Evolutionary conservation across 2,888 invertebrate genomes (phyloP).

Genomic region (Nymphalis c-album): DNA sequence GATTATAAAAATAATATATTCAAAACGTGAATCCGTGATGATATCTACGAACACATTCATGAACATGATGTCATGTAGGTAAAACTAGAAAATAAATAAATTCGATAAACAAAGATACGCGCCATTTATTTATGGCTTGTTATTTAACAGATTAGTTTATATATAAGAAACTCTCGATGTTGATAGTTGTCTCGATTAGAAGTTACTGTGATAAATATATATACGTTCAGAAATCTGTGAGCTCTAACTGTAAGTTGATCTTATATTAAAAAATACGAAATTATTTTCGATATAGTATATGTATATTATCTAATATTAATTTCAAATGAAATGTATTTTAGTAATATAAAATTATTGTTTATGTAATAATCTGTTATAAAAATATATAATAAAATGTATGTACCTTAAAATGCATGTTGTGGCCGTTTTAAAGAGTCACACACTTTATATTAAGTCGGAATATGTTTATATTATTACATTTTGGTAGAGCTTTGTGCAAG

Average conservation of each 20-base stretch:
- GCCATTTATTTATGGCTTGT: conserved; percentile 1
- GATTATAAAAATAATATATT: conserved; percentile 10
- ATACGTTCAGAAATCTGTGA: background rate
- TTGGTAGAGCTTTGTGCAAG: too few relatives aligned
- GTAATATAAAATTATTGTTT: too few relatives aligned
- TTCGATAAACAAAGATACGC: conserved; percentile 21
- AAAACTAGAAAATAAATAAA: conserved; percentile 15
- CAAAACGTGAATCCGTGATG: conserved; percentile 26
- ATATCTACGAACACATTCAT: conserved; percentile 18
- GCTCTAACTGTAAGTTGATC: background rate
- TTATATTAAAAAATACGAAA: too few relatives aligned
- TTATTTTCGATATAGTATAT: too few relatives aligned
- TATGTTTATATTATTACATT: too few relatives aligned
- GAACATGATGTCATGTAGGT: conserved; percentile 27
- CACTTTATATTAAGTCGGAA: too few relatives aligned
- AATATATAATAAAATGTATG: too few relatives aligned
- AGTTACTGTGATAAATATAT: background rate
- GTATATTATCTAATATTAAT: too few relatives aligned
- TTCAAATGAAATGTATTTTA: too few relatives aligned
- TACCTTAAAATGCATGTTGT: too few relatives aligned
- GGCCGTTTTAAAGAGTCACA: too few relatives aligned
- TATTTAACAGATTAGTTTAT: background rate
- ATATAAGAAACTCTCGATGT: background rate
- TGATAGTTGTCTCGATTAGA: background rate
- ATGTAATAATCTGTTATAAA: too few relatives aligned